Evolutionary conservation across 2,888 invertebrate species (phyloP).

Genomic region (Latrodectus hesperus): DNA sequence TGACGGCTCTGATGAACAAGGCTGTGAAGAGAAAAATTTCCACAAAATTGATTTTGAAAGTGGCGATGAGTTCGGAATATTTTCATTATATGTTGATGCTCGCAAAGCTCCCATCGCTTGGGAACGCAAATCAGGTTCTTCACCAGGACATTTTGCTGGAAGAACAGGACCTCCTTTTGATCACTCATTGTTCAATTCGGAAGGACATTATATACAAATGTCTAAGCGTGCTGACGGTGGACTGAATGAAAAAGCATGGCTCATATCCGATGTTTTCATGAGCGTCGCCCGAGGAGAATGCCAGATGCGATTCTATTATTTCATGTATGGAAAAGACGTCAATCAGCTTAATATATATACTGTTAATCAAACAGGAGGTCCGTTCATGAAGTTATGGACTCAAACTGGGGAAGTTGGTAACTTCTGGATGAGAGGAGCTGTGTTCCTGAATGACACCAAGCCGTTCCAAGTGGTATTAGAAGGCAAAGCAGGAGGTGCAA

Average conservation of each 20-base stretch:
- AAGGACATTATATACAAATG: constrained; percentile 61
- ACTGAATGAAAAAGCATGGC: constrained; percentile 60
- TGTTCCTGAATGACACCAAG: constrained; percentile 24
- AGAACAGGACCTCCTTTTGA: constrained; percentile 67
- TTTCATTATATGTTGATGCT: constrained; percentile 13
- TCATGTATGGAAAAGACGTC: constrained; percentile 66
- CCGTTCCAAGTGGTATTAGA: constrained; percentile 67
- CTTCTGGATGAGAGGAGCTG: constrained; percentile 63
- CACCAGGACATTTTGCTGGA: neutral
- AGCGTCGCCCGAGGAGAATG: constrained; percentile 29
- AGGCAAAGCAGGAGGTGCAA: constrained; percentile 47
- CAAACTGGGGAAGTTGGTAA: constrained; percentile 53
- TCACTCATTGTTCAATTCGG: constrained; percentile 57
- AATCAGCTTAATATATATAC: constrained; percentile 59
- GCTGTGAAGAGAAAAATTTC: constrained; percentile 28
- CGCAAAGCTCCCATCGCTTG: constrained; percentile 34
- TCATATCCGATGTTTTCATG: constrained; percentile 56
- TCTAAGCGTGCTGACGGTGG: neutral
- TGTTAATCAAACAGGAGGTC: neutral
- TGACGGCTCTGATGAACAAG: constrained; percentile 67
- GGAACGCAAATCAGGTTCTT: constrained; percentile 42
- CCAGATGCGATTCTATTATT: constrained; percentile 68
- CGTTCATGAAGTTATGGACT: constrained; percentile 17
- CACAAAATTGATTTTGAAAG: constrained; percentile 50
- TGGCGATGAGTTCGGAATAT: constrained; percentile 23